Conservation (phyloP, 2,888 invertebrate genomes). For the Hypena proboscidalis region DNA sequence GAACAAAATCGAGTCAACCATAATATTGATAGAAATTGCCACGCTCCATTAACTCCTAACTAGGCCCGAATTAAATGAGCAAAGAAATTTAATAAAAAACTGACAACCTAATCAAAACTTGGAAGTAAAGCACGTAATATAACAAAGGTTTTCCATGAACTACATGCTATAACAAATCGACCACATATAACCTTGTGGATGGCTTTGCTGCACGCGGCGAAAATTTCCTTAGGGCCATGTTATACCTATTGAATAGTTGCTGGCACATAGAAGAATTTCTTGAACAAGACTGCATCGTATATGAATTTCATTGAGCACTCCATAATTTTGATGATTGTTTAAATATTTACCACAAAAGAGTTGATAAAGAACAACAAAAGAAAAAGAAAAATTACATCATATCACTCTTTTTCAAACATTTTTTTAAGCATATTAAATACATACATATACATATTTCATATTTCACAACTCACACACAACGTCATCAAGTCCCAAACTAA, state of each 20-base stretch:
- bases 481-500: no score
- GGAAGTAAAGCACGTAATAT: conserved; percentile 21
- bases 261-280: background rate
- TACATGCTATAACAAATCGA: conserved; percentile 60
- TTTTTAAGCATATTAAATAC: no score
- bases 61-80: conserved; percentile 3
- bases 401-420: no score
- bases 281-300: background rate
- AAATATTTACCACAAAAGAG: no score
- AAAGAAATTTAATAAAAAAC: background rate
- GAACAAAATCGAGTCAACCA: background rate
- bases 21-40: conserved; percentile 1
- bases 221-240: conserved; percentile 13
- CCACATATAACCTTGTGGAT: conserved; percentile 64
- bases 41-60: conserved; percentile 6
- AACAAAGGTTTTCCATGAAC: conserved; percentile 70
- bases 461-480: no score
- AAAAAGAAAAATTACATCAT: no score
- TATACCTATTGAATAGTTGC: no score
- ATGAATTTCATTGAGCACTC: background rate
- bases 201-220: conserved; percentile 56
- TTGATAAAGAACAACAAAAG: no score
- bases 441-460: no score
- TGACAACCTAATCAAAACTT: conserved; percentile 4
- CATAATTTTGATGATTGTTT: no score